Base-by-base conservation (phyloP, 2,113 vertebrate species). In the Brachyhypopomus gauderio region DNA sequence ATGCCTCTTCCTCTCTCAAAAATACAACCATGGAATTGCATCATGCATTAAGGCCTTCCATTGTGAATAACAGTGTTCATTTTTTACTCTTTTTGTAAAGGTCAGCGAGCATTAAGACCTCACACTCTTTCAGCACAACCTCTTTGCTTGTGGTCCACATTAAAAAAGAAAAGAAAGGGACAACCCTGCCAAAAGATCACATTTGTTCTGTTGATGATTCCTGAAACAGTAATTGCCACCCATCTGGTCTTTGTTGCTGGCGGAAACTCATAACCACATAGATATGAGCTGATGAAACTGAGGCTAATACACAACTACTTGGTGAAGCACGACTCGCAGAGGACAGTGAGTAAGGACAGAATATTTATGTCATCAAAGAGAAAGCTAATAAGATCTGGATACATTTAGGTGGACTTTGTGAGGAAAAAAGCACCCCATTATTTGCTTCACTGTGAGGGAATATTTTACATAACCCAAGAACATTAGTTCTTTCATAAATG, bases 141-240 rank as follows among this genome's bases (percentile, higher is more conserved):
- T 41, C 17, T 41, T 70, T 38, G 34, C 30, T 67, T 41, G 66
- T n/a, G 8, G 36, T 52, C 45, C 2, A 1, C 7, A 22, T 36
- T 84, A 83, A 88, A 89, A 84, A 9, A 84, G 14, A 87, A 87
- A 89, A 88, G 87, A 87, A 82, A 27, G 25, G 62, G 48, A 27
- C 27, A 34, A 41, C n/a, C 52, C 80, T 87, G 89, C 90, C 90
- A 91, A 87, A 90, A 90, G 80, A 41, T 55, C 85, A 78, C 85
- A 90, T 91, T 90, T 91, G 88, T 88, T 86, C 81, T 56, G 88
- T 84, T 83, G 82, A 85, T 87, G 87, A 86, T 89, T 89, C 88
- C 34, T 84, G 88, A 90, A 89, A 88, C 72, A 69, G 66, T 89
- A 88, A 92, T 92, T 91, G 90, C 87, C 81, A 82, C 86, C 90